Base-by-base conservation (phyloP, 2,888 invertebrate genomes). In the Drosophila neonasuta region DNA sequence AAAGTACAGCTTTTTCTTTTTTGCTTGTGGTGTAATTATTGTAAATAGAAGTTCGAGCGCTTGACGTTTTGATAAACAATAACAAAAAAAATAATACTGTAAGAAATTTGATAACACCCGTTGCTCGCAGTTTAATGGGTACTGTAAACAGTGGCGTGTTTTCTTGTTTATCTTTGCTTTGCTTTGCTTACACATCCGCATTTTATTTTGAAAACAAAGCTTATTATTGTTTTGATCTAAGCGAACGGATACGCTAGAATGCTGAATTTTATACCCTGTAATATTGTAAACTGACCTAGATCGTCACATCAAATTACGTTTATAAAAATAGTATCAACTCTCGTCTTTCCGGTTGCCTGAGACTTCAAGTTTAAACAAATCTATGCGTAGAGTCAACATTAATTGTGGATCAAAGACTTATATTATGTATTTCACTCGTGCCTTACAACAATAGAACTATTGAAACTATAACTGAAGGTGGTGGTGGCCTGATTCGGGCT, bases 401-500 rank as follows among this genome's bases (percentile, higher is more conserved):
- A 34, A 34, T 34, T 11, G 10, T 10, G 34, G 34, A 9, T 32
- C 30, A 10, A 32, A 32, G 2, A n/a, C 36, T 36, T 11, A n/a
- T 11, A 15, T 5, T 39, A 39, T 8, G 2, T 13, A 41, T 41
- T 41, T 5, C 15, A 41, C 39, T 41, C 15, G 36, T 8, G 8
- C 15, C 7, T 41, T 41, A 15, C 8, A 41, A 41, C 39, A 41
- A 15, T 41, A 11, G 44, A 20, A 44, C 20, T 44, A 20, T 44
- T 44, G 20, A 44, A 44, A 15, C 44, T 30, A n/a, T 32, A 10
- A 30, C 39, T 48, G 29, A n/a, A 48, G 39, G 39, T 41, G 13
- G 34, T 49, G 45, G 39, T 63, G 63, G 50, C 50, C 63, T 63
- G 62, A 61, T 63, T 63, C 62, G 44, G 29, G 42, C 32, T 11